Percentiles rank a stretch among this genome's conserved stretches.
phyloP scores from a whole-genome alignment of 1,140 invertebrate species.

The Musca vetustissima region DNA sequence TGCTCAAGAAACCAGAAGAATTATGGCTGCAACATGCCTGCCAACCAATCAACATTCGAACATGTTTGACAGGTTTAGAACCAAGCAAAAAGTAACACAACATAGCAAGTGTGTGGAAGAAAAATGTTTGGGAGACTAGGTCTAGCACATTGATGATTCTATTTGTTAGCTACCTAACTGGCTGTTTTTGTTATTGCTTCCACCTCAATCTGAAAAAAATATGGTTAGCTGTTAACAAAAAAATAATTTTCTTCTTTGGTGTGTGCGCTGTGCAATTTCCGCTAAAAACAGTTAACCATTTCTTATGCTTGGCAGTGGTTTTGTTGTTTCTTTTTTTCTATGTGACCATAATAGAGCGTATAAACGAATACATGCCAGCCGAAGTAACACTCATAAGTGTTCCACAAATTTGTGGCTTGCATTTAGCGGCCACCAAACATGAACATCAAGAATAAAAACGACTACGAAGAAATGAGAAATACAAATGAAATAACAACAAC shows the following conservation, averaged over 20 bases:
- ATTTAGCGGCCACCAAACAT: background rate
- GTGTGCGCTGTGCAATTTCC: slow-evolving; percentile 2
- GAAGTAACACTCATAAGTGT: too few species aligned
- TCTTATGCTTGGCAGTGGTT: background rate
- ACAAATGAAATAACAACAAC: background rate
- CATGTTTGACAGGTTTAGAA: background rate
- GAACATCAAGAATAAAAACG: background rate
- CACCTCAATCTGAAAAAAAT: background rate
- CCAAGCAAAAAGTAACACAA: background rate
- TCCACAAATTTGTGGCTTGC: too few species aligned
- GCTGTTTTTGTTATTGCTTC: too few species aligned
- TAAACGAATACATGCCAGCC: slow-evolving; percentile 1
- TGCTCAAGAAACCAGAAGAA: background rate
- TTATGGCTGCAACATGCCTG: background rate
- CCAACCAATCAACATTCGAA: background rate
- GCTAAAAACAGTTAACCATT: slow-evolving; percentile 17
- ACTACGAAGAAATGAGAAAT: background rate
- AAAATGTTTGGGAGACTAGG: too few species aligned
- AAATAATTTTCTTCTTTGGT: background rate
- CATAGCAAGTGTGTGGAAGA: background rate
- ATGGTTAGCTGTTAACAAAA: background rate
- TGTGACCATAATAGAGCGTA: slow-evolving; percentile 1
- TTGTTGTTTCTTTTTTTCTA: too few species aligned
- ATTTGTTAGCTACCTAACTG: too few species aligned
- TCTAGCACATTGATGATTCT: too few species aligned